Base-by-base conservation (phyloP, 1,140 invertebrate genomes). In the Orchesella cincta region DNA sequence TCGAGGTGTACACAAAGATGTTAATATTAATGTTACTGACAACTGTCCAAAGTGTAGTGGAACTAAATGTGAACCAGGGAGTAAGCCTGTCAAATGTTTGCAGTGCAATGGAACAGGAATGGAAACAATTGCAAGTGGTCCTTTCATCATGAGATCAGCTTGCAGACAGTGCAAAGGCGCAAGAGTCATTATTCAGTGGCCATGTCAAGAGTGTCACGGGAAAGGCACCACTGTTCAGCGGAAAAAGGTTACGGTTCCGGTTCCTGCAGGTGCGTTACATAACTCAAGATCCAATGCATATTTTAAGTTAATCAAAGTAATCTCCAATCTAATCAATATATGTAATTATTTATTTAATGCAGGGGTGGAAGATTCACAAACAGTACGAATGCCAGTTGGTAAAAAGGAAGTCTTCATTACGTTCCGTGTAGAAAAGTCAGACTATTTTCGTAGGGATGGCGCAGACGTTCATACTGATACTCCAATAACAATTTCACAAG, bases 51-150 rank as follows among this genome's bases (percentile, higher is more conserved):
- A 93, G 85, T 99, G 98, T 85, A 81, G 86, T 52, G 98, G 98
- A 26, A 87, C 87, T 0, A 90, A 93, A 78, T 92, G 92, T 85
- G 95, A 98, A 85, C 90, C 90, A 0, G 97, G 97, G 12, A 94
- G 93, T 0, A 97, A 94, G 84, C 88, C 96, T 28, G 89, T 91
- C 0, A 90, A 89, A 76, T 99, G 98, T 85, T 90, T 90, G 0
- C 92, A 93, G 83, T 99, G 98, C 86, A 96, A 98, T 88, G 98
- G 98, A n/a, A 96, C 96, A 28, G 98, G 97, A 74, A 95, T 97
- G 91, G 96, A 96, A 85, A 95, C 93, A 31, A 91, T 95, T 73
- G 91, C 90, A 20, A 93, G 92, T 78, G 91, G 98, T 36, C 96
- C 97, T 52, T 99, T 99, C 87, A 91, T 99, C 23, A 98, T 99